phyloP scores from a whole-genome alignment of 2,888 invertebrate genomes.

The Orgyia antiqua region DNA sequence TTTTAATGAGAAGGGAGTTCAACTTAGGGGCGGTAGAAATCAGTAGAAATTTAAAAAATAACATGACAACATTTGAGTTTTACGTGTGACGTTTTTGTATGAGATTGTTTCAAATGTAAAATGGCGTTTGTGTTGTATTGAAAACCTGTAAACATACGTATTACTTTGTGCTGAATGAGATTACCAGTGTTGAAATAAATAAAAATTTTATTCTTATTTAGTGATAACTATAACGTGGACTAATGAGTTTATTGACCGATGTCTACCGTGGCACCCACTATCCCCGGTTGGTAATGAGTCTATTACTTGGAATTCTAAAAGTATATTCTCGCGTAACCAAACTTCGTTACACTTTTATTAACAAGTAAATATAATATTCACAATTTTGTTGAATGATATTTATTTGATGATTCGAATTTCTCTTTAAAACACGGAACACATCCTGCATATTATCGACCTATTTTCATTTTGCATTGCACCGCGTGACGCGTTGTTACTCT shows the following conservation, averaged over 20 bases:
- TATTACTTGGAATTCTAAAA: constrained; percentile 3
- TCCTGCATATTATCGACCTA: constrained; percentile 49
- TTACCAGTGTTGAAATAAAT: constrained; percentile 21
- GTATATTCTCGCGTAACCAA: constrained; percentile 2
- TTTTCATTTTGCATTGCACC: constrained; percentile 63
- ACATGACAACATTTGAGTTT: too few species aligned
- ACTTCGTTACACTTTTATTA: constrained; percentile 4
- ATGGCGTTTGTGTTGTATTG: constrained; percentile 72
- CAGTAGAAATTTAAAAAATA: too few species aligned
- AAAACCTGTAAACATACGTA: constrained; percentile 61
- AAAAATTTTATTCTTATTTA: constrained; percentile 33
- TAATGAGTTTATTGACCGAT: constrained; percentile 76
- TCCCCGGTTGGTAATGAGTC: constrained; percentile 63
- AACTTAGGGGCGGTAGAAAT: too few species aligned
- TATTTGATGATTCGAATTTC: not conserved
- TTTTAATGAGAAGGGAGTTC: too few species aligned
- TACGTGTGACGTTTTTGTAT: constrained; percentile 25
- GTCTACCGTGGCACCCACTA: constrained; percentile 77
- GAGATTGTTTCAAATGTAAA: constrained; percentile 40
- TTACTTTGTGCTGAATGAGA: constrained; percentile 29
- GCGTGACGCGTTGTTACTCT: constrained; percentile 64
- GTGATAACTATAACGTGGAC: constrained; percentile 58
- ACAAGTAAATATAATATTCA: not conserved
- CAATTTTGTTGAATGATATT: not conserved
- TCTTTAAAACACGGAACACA: constrained; percentile 3